These are phyloP conservation scores for Varanus komodoensis DNA, from an alignment of 2,113 vertebrate species.

Conservation along the genomic window DNA sequence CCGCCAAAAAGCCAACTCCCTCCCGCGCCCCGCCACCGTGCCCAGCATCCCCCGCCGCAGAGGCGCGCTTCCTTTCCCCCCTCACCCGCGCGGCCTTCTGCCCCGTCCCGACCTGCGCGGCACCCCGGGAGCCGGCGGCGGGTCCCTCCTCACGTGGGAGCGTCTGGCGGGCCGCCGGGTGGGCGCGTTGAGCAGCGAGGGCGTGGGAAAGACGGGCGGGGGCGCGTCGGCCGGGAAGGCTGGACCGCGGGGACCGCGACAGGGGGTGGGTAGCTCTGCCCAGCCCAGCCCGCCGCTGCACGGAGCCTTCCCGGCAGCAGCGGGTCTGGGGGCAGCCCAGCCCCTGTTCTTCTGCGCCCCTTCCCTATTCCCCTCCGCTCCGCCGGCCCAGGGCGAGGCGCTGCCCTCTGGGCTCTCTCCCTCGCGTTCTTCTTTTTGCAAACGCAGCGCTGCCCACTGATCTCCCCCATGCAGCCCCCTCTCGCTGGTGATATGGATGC, in stretches of 20 bases:
- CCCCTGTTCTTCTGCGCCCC: not conserved
- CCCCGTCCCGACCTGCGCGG: not conserved
- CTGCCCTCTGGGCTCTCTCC: not conserved
- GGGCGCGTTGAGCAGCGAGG: not conserved
- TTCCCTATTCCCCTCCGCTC: not conserved
- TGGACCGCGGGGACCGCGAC: not conserved
- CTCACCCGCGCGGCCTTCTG: not conserved
- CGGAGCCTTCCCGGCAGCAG: accelerated
- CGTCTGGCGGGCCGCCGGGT: not conserved
- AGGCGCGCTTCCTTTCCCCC: not conserved
- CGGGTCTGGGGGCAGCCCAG: not conserved
- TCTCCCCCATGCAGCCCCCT: not conserved
- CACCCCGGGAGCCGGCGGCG: not conserved
- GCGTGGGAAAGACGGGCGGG: not conserved
- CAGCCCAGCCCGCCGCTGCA: not conserved
- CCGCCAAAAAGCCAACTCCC: not conserved
- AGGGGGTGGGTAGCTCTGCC: not conserved
- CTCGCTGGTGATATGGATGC: not conserved
- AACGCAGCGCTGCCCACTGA: not conserved
- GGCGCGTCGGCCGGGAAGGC: not conserved
- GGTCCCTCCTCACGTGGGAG: not conserved
- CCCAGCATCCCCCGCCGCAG: not conserved
- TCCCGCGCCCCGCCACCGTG: not conserved
- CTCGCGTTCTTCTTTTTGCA: not conserved
- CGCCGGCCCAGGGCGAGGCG: not conserved